Evolutionary conservation across 2,888 invertebrate genomes (phyloP), one percentile per base, ranked within the genome.

Genomic region (Nipponacmea schrenckii): DNA sequence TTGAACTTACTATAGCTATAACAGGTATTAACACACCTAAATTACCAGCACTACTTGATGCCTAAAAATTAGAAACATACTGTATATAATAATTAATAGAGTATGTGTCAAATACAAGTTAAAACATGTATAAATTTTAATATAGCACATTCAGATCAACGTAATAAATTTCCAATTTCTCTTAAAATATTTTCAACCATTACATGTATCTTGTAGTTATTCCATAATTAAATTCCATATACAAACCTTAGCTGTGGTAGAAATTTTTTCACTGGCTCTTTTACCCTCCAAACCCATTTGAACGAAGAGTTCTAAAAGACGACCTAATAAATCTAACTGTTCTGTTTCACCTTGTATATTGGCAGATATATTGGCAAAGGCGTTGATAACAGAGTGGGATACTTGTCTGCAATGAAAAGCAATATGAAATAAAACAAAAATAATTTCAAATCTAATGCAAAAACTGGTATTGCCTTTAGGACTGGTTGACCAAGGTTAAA

Each of bases 201-300:
- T n/a, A n/a, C n/a, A n/a, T n/a, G n/a, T n/a, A n/a, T n/a, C n/a
- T n/a, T n/a, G 39, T 39, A 39, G 10, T 39, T 39, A 39, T 39
- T n/a, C n/a, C 39, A 8, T 39, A 10, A 39, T 39, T 5, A 5
- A 39, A 39, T 39, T 39, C 10, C 4, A 39, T 39, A 39, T 39
- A 39, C 39, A 1, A 39, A 92, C 92, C 90, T 92, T 91, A 80
- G 91, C 89, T 88, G 90, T 90, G 27, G 91, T 93, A 2, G 96
- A 94, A 39, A 95, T 94, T 85, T 96, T 95, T 84, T 99, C 98
- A 65, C 95, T 96, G 45, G 97, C 95, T 62, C 98, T 91, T 89
- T 98, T 97, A 0, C 97, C 97, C 89, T 98, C 99, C 71, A 99
- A 91, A 0, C 99, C 99, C 74, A 99, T 93, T 88, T 98, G 98